Base-by-base conservation (phyloP, 1,140 invertebrate species). In the Helicoverpa armigera region DNA sequence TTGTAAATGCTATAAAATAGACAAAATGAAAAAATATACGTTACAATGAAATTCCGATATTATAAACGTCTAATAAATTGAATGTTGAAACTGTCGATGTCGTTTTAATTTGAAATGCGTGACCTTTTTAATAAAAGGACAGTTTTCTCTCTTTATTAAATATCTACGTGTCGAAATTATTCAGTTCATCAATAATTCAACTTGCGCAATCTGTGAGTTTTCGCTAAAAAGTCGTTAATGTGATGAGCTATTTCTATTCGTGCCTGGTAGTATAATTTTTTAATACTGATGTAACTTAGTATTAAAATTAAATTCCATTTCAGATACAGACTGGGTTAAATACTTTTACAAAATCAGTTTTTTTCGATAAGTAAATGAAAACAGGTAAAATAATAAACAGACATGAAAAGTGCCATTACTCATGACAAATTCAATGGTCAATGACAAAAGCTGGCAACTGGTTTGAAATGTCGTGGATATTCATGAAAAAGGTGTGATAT, bases 51-150 rank as follows among this genome's bases (percentile, higher is more conserved):
- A 80, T 82, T 70, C 75, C 69, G 31, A 81, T 79, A 80, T 77
- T 84, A 77, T 84, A 78, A 79, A 80, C 73, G 74, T 87, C 65
- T 84, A 87, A 85, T 87, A 85, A 87, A 87, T 78, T 85, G 79
- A 87, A 87, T 85, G 84, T 87, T 85, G 82, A 73, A 72, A 80
- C 70, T 76, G 23, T 77, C 16, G 7, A 61, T 35, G 54, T 69
- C 51, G 73, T 80, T 75, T 79, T 53, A 80, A 60, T 79, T 78
- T 53, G 5, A 12, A 50, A 67, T 48, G 65, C 13, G 13, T 23
- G n/a, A 73, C 31, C 29, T 48, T 51, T 51, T 51, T 50, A 43
- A 43, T 67, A 43, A 50, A 65, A 43, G 61, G 35, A 14, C 12
- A 18, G 9, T 50, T 50, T 50, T 69, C 9, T 16, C 14, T n/a